Base-by-base conservation (phyloP, 2,797 vertebrate genomes). In the Hydrophis major region DNA sequence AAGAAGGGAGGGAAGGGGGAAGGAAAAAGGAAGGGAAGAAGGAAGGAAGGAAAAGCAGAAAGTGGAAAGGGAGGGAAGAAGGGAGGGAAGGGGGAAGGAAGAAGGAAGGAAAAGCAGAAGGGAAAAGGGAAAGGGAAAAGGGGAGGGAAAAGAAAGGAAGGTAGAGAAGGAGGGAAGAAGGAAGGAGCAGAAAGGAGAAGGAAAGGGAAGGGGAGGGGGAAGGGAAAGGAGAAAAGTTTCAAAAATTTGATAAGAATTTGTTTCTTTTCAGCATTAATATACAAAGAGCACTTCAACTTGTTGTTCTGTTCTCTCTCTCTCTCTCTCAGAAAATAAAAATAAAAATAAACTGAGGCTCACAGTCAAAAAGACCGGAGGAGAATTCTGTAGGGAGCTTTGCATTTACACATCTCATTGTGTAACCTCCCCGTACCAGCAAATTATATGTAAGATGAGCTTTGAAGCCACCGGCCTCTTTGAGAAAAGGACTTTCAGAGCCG, bases 401-500 rank as follows among this genome's bases (percentile, higher is more conserved):
- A 0, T 12, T 61, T 4, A 0, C 92, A 2, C 3, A 6, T 12
- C 28, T 92, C 53, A 90, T 0, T 13, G 88, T 69, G 83, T 89
- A 92, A 5, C 86, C 6, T 86, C 53, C 61, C 86, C 4, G 11
- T 1, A 25, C 47, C 4, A 11, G 90, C 53, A 47, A 92, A 92
- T 69, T 5, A 32, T 93, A 1, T 66, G 47, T 6, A 6, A 96
- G 95, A 57, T 0, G 18, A 57, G 92, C 95, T 97, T 95, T 96
- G 63, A 96, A 97, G 94, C 13, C 63, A 0, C 55, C 3, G 28
- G 2, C 0, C 18, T 92, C 95, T 96, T 97, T 96, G 94, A 95
- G 95, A 96, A 83, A 1, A 4, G 2, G 0, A 0, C 95, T 97
- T 96, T 95, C 95, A 96, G 95, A 95, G 78, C 88, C 87, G 37